Evolutionary conservation across 2,888 invertebrate species (phyloP).

Genomic region (Andrena fulva): DNA sequence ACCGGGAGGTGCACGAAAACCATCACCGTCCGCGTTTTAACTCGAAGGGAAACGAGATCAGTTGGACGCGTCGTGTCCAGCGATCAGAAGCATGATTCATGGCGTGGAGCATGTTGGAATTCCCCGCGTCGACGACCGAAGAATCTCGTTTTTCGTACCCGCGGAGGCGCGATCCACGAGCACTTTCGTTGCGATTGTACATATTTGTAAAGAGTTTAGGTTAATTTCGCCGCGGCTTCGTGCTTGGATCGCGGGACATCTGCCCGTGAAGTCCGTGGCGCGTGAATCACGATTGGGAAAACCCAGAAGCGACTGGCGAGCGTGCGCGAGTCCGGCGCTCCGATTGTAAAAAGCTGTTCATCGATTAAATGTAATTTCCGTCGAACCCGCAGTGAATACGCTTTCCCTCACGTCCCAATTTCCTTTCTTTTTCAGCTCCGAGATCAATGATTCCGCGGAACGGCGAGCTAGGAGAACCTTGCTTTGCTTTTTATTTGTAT

Average conservation of each 20-base stretch:
- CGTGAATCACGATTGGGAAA: constrained; percentile 36
- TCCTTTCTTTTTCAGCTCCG: background rate
- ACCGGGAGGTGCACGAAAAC: background rate
- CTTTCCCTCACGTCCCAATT: background rate
- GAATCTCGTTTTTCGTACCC: background rate
- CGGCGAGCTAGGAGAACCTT: background rate
- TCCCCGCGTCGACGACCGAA: background rate
- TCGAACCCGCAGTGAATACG: constrained; percentile 15
- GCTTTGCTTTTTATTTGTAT: background rate
- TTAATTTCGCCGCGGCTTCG: constrained; percentile 40
- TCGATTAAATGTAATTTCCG: constrained; percentile 80
- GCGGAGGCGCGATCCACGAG: background rate
- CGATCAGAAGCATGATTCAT: background rate
- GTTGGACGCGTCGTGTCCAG: background rate
- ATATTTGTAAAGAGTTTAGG: constrained; percentile 81
- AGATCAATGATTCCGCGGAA: background rate
- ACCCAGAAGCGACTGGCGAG: constrained; percentile 13
- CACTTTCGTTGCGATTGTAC: constrained; percentile 80
- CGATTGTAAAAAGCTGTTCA: constrained; percentile 71
- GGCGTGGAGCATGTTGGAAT: background rate
- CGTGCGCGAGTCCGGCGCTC: background rate
- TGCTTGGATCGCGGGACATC: background rate
- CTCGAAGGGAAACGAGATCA: background rate
- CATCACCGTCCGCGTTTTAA: background rate
- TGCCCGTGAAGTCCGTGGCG: background rate